Percentiles rank a stretch among this genome's conserved stretches.
phyloP scores from a whole-genome alignment of 2,888 invertebrate species.

The Cheilosia grossa region DNA sequence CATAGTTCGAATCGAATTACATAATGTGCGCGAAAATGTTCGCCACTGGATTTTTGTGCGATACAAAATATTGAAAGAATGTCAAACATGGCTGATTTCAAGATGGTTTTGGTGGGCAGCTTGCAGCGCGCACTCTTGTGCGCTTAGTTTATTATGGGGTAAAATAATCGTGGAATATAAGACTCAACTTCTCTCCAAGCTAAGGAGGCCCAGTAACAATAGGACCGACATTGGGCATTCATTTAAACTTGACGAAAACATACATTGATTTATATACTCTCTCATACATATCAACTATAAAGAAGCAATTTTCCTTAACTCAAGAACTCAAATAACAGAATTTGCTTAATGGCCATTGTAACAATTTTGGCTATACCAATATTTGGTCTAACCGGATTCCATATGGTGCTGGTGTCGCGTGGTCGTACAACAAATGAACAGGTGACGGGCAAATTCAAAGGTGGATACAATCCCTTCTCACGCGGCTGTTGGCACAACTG shows the following conservation, averaged over 20 bases:
- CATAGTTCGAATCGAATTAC: not conserved
- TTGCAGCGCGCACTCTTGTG: no score
- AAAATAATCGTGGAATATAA: no score
- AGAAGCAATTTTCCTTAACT: constrained; percentile 75
- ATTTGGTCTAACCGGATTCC: constrained; percentile 98
- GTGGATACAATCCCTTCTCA: constrained; percentile 99
- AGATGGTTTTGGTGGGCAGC: no score
- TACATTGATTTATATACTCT: no score
- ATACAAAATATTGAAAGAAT: not conserved
- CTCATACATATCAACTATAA: no score
- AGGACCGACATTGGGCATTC: no score
- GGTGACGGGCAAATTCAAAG: constrained; percentile 99
- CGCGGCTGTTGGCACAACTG: constrained; percentile 97
- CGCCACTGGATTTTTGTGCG: not conserved
- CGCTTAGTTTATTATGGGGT: no score
- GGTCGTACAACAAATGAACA: constrained; percentile 99
- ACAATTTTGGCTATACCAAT: constrained; percentile 97
- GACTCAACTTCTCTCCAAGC: no score
- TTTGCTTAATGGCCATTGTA: constrained; percentile 96
- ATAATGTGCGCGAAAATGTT: not conserved
- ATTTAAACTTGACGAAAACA: no score
- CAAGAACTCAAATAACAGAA: constrained; percentile 84
- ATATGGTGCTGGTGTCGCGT: constrained; percentile 97
- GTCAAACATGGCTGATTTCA: no score
- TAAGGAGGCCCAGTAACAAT: no score